Base-by-base conservation (phyloP, 2,113 vertebrate species). In the Alosa alosa region DNA sequence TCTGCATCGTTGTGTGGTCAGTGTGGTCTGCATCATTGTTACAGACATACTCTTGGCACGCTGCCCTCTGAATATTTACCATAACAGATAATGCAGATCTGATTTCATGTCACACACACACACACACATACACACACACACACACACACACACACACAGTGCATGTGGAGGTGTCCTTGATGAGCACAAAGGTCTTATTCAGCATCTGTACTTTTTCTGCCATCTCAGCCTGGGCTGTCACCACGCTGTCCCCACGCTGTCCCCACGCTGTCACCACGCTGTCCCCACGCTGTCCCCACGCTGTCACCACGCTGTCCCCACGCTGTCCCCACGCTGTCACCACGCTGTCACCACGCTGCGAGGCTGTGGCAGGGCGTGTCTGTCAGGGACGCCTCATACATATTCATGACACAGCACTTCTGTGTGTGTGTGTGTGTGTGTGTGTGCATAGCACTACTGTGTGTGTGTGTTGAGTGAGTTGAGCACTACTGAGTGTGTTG, bases 311-410 rank as follows among this genome's bases (percentile, higher is more conserved):
- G 22, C 60, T 68, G 60, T n/a, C n/a, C n/a, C n/a, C n/a, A 31
- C 31, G 31, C 31, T 68, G 60, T 68, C 60, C 31, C 22, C 60
- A 13, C n/a, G 3, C 22, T 68, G 60, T 68, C 60, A 68, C 22
- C 60, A 31, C 31, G 31, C 31, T 68, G 60, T 68, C 60, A 68
- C 22, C 60, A 13, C n/a, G 22, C 60, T 68, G 60, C 31, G 81
- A 55, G 44, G 15, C 6, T 20, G 3, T 11, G 41, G 15, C 85
- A 92, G 88, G 86, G n/a, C 60, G 4, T 2, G 4, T 68, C 60
- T 25, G 60, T 31, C 60, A 25, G 60, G 60, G 60, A 2, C 60
- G 25, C 60, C n/a, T 25, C 60, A 68, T 68, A 2, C 60, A 68
- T 68, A 68, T 68, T 64, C 4, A 64, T 64, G 9, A 4, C 60